phyloP scores from a whole-genome alignment of 2,113 vertebrate genomes.

The Xerus inauris region DNA sequence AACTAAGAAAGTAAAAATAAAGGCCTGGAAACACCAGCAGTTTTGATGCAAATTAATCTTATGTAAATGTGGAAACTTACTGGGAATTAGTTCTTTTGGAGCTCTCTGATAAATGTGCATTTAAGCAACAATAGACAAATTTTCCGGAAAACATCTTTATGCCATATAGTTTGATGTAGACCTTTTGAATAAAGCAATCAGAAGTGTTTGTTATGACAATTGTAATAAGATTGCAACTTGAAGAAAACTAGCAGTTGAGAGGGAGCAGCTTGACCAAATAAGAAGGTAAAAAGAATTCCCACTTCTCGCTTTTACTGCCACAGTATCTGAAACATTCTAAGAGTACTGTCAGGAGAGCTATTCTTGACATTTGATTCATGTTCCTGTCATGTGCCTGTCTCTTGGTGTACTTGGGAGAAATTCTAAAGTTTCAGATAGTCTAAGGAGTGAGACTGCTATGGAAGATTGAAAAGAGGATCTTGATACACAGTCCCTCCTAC shows the following conservation, averaged over 20 bases:
- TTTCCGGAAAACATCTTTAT: conserved; percentile 60
- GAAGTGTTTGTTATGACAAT: conserved; percentile 70
- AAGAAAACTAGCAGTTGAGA: conserved; percentile 55
- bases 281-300: background rate
- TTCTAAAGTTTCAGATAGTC: background rate
- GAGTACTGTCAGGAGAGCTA: background rate
- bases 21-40: background rate
- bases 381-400: background rate
- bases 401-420: background rate
- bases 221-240: conserved; percentile 34
- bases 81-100: conserved; percentile 34
- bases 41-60: conserved; percentile 61
- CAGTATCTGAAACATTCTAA: background rate
- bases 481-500: background rate
- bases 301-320: background rate
- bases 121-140: conserved; percentile 76
- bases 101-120: conserved; percentile 63
- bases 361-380: conserved; percentile 2
- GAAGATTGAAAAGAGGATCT: background rate
- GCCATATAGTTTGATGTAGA: conserved; percentile 53
- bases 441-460: background rate
- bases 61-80: conserved; percentile 54
- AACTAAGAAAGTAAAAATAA: background rate
- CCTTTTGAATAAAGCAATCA: conserved; percentile 75
- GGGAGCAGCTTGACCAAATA: conserved; percentile 56